Evolutionary conservation across 2,797 vertebrate species (phyloP).

Genomic region (Myotis vivesi): DNA sequence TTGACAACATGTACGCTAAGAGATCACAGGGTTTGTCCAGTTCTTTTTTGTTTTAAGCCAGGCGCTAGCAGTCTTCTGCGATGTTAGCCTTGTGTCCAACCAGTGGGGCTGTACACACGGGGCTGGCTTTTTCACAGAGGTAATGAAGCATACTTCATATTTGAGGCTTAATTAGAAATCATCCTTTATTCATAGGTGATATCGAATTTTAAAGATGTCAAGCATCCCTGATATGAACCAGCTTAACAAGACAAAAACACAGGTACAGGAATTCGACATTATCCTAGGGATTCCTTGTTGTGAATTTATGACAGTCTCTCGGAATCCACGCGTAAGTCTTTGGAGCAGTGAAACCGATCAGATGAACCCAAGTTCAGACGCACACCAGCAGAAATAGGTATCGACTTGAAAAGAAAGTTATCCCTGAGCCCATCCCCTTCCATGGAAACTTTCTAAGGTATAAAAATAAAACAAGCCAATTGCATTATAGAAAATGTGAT

Average conservation of each 20-base stretch:
- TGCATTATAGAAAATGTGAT: conserved; percentile 78
- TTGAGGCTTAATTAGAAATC: neutral
- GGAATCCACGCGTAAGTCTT: neutral
- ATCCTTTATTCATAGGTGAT: neutral
- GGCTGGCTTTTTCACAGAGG: neutral
- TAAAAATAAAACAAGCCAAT: conserved; percentile 80
- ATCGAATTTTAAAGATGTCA: neutral
- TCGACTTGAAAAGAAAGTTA: conserved; percentile 31
- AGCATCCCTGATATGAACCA: neutral
- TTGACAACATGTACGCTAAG: neutral
- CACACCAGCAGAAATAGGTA: conserved; percentile 26
- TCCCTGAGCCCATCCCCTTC: neutral
- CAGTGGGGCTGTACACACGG: neutral
- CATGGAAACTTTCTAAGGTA: conserved; percentile 76
- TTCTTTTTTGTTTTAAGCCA: neutral
- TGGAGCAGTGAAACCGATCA: neutral
- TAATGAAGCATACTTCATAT: neutral
- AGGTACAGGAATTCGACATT: neutral
- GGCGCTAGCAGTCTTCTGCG: neutral
- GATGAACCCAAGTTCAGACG: neutral
- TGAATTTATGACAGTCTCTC: neutral
- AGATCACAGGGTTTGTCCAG: neutral
- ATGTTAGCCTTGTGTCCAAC: neutral
- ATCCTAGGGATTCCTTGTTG: neutral
- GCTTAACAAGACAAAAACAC: neutral